Percentiles rank a stretch among this genome's conserved stretches.
Evolutionary conservation across 2,797 vertebrate genomes (phyloP).

Genomic region (Pampus argenteus): DNA sequence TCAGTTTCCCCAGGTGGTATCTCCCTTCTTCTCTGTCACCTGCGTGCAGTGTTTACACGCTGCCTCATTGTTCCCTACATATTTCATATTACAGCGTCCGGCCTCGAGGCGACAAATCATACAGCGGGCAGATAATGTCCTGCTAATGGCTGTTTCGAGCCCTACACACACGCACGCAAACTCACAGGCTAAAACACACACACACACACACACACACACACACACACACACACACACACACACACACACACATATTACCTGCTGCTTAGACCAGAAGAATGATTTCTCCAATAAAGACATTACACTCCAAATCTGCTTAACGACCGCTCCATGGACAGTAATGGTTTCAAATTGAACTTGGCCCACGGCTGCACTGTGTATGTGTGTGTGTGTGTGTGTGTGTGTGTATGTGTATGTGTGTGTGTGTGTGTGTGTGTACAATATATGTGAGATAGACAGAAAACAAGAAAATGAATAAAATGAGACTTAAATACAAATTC

Average conservation of each 20-base stretch:
- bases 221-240: slow-evolving; percentile 54
- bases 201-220: slow-evolving; percentile 22
- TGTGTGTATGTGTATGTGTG: slow-evolving; percentile 23
- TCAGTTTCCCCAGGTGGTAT: slow-evolving; percentile 47
- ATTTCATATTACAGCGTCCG: slow-evolving; percentile 87
- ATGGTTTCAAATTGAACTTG: slow-evolving; percentile 95
- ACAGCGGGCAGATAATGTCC: slow-evolving; percentile 91
- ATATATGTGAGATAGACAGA: slow-evolving; percentile 43
- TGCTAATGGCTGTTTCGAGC: slow-evolving; percentile 85
- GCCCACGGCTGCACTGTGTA: slow-evolving; percentile 82
- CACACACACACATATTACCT: slow-evolving; percentile 71
- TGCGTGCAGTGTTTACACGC: slow-evolving; percentile 83
- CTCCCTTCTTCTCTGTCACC: slow-evolving; percentile 65
- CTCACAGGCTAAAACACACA: slow-evolving; percentile 44
- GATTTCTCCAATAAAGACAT: slow-evolving; percentile 97
- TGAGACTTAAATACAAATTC: slow-evolving; percentile 51
- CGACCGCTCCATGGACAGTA: slow-evolving; percentile 90
- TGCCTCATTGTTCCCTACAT: slow-evolving; percentile 89
- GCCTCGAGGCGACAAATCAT: slow-evolving; percentile 87
- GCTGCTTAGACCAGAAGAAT: slow-evolving; percentile 90
- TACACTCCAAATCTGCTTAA: slow-evolving; percentile 91
- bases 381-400: slow-evolving; percentile 43
- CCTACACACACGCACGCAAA: slow-evolving; percentile 39
- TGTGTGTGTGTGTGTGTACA: slow-evolving; percentile 29
- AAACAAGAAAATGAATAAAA: slow-evolving; percentile 47